Evolutionary conservation across 2,797 vertebrate species (phyloP), one percentile per base, ranked within the genome.

Genomic region (Coluber constrictor): DNA sequence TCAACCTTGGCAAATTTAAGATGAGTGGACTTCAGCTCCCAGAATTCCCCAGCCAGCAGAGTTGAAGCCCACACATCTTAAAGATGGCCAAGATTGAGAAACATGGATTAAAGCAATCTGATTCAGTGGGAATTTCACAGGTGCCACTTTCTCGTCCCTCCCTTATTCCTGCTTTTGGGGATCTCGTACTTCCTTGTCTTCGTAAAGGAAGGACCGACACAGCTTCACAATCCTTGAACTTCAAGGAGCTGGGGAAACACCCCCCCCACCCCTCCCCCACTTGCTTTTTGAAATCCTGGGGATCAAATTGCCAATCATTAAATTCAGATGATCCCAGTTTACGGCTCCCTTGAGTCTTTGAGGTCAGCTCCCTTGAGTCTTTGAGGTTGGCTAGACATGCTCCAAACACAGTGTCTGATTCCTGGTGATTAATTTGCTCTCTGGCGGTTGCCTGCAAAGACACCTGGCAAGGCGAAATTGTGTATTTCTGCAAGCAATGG

Each of bases 211-310:
- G n/a, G 3, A 74, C n/a, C 0, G 6, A 63, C n/a, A 8, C n/a
- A 37, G n/a, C 15, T 6, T 74, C 15, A 74, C 15, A 32, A 37
- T 5, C 66, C 6, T n/a, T 37, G 66, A 74, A 13, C 7, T 74
- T 74, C 66, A 3, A 32, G n/a, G n/a, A 32, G 5, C 66, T 16
- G 66, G n/a, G 18, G 60, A 56, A 59, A 57, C 56, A 43, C 43
- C 43, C 7, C 47, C 47, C 0, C 1, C 15, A 0, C 15, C 15
- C 56, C 1, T 3, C 55, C 3, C 6, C 5, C 4, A 0, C 63
- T 74, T 37, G 66, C n/a, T 74, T 37, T 74, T 74, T 16, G n/a
- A 74, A 37, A 11, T 79, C 70, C 18, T 43, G 70, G 70, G 32
- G 32, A 43, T 79, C 74, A 79, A 20, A 37, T 18, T 37, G 16